Percentiles rank a stretch among this genome's conserved stretches.
Evolutionary conservation across 2,113 vertebrate genomes (phyloP).

Genomic region (Paraplagusia blochii): DNA sequence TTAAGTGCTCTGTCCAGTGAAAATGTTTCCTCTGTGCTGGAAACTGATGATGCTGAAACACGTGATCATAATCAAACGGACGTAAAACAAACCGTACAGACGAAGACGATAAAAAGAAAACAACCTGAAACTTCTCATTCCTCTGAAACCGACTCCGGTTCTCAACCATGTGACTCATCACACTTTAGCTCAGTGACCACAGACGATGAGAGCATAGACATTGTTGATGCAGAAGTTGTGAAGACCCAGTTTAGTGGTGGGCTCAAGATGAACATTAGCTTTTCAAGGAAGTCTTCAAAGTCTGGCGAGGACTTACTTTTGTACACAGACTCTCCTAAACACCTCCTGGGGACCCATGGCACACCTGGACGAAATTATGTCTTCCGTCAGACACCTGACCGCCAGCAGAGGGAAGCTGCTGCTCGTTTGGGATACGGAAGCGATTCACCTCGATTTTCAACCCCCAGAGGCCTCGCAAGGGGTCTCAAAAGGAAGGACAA

Average conservation of each 20-base stretch:
- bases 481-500: conserved; percentile 10
- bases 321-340: conserved; percentile 11
- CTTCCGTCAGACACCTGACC: conserved; percentile 77
- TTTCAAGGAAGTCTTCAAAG: conserved; percentile 53
- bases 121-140: conserved; percentile 15
- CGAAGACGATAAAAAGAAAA: not conserved
- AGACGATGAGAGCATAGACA: conserved; percentile 55
- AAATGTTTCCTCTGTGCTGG: not conserved
- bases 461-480: conserved; percentile 45
- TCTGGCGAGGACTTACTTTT: not conserved
- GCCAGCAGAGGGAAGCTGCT: conserved; percentile 79
- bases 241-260: conserved; percentile 42
- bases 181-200: conserved; percentile 48
- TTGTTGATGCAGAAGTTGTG: conserved; percentile 39
- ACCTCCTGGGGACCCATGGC: not conserved
- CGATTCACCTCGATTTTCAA: conserved; percentile 36
- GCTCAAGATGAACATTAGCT: conserved; percentile 55
- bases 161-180: conserved; percentile 56
- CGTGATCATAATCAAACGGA: not conserved
- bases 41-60: conserved; percentile 6
- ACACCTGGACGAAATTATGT: conserved; percentile 59
- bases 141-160: conserved; percentile 33
- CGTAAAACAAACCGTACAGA: not conserved
- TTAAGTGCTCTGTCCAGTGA: conserved; percentile 27
- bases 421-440: conserved; percentile 72